Base-by-base conservation (phyloP, 2,888 invertebrate genomes). In the Galerucella nymphaeae region DNA sequence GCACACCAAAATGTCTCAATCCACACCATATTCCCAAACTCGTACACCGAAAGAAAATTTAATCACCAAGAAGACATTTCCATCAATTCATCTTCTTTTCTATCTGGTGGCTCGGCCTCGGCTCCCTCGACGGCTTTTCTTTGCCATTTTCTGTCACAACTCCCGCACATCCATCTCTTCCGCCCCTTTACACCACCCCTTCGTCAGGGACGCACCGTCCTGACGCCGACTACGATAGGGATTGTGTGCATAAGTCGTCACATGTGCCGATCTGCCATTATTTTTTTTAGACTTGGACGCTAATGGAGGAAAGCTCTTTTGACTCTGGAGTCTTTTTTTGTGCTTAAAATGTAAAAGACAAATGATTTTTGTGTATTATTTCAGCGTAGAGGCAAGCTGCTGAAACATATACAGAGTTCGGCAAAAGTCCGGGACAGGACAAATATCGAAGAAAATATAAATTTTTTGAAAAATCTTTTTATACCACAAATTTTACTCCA, bases 31-130 rank as follows among this genome's bases (percentile, higher is more conserved):
- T 67, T 67, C 59, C 67, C 59, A 67, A 67, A 67, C 65, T 63
- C 70, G 83, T 84, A 85, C 82, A 85, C 82, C 82, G 84, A 85
- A 86, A 86, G 85, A 85, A 86, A 86, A 86, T 86, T 86, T 85
- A 85, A 86, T 86, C 86, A 86, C 83, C 69, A 70, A 70, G 84
- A 84, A 84, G 85, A 85, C 85, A 84, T 85, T 85, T 83, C 84
- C 86, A 86, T 86, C 86, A 86, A 86, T 87, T 85, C 84, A 85
- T 86, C 86, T 86, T 83, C 84, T 82, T 83, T 84, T 80, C 79
- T 79, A 70, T 63, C 62, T 63, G 63, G 55, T 41, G 57, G 57
- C 63, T 70, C 69, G 65, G 63, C 57, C 41, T 41, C 41, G 61
- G 55, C 63, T 70, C 71, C 83, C 84, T 84, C 80, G 84, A 84